phyloP scores from a whole-genome alignment of 2,888 invertebrate genomes.

The Holacanthella duospinosa region DNA sequence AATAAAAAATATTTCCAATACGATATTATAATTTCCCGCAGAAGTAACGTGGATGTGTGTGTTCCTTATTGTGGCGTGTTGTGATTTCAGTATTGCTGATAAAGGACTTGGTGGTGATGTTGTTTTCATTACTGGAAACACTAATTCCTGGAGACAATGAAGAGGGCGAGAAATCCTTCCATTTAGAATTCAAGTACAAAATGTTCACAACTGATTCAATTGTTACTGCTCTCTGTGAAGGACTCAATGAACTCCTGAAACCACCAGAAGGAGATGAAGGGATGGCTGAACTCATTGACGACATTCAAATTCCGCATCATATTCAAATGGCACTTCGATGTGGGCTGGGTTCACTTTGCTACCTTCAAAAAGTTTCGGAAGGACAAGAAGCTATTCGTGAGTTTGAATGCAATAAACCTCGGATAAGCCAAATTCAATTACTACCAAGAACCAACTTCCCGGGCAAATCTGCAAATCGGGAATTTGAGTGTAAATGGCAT shows the following conservation, averaged over 20 bases:
- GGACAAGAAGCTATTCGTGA: slow-evolving; percentile 25
- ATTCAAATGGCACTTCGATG: slow-evolving; percentile 24
- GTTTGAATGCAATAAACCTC: neutral
- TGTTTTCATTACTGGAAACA: slow-evolving; percentile 29
- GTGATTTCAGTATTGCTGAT: slow-evolving; percentile 23
- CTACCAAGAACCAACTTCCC: no score
- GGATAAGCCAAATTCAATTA: no score
- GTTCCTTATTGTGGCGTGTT: no score
- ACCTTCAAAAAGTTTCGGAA: slow-evolving; percentile 26
- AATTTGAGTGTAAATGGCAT: no score
- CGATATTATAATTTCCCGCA: no score
- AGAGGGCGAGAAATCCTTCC: neutral
- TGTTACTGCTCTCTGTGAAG: slow-evolving; percentile 32
- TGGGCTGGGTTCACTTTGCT: slow-evolving; percentile 25
- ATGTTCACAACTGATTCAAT: slow-evolving; percentile 13
- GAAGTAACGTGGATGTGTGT: no score
- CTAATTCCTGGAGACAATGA: slow-evolving; percentile 14
- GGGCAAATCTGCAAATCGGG: no score
- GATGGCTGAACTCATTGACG: slow-evolving; percentile 14
- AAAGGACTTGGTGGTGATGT: slow-evolving; percentile 24
- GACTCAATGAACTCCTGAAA: slow-evolving; percentile 33
- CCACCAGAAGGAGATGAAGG: slow-evolving; percentile 19
- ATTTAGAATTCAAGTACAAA: neutral
- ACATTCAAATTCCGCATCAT: slow-evolving; percentile 24
- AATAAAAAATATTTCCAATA: no score